phyloP scores from a whole-genome alignment of 2,797 vertebrate species.

The Gadopsis marmoratus region DNA sequence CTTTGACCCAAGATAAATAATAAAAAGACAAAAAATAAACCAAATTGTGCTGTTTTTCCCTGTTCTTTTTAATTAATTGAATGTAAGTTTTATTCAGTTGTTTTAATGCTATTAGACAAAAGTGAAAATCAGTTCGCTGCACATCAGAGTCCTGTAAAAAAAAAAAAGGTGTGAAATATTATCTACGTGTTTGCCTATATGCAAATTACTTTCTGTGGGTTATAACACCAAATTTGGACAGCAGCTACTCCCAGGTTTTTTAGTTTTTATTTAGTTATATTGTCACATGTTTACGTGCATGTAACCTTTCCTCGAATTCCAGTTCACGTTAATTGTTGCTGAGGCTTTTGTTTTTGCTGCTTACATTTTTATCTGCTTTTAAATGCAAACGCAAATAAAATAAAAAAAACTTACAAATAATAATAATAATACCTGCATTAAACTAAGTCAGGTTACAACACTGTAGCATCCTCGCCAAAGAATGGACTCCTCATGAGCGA shows the following conservation, averaged over 20 bases:
- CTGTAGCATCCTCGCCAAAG: neutral
- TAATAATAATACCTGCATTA: no score
- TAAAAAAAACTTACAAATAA: no score
- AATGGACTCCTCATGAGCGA: neutral
- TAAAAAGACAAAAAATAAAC: neutral
- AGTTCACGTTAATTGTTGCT: neutral
- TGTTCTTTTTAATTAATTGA: neutral
- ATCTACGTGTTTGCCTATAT: neutral
- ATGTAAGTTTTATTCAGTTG: neutral
- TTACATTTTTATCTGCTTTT: no score
- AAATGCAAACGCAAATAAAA: conserved; percentile 1
- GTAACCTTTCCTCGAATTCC: neutral
- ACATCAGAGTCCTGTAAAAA: neutral
- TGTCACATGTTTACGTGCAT: neutral
- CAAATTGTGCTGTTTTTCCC: neutral
- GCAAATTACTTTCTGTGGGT: neutral
- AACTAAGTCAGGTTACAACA: neutral
- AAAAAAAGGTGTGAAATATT: neutral
- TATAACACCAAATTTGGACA: neutral
- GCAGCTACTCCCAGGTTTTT: neutral
- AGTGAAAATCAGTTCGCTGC: neutral
- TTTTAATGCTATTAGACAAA: neutral
- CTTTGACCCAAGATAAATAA: neutral
- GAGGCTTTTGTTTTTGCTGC: neutral
- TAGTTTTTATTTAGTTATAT: neutral